Evolutionary conservation across 2,888 invertebrate species (phyloP), one percentile per base, ranked within the genome.

Genomic region (Dicroscelio sp.): DNA sequence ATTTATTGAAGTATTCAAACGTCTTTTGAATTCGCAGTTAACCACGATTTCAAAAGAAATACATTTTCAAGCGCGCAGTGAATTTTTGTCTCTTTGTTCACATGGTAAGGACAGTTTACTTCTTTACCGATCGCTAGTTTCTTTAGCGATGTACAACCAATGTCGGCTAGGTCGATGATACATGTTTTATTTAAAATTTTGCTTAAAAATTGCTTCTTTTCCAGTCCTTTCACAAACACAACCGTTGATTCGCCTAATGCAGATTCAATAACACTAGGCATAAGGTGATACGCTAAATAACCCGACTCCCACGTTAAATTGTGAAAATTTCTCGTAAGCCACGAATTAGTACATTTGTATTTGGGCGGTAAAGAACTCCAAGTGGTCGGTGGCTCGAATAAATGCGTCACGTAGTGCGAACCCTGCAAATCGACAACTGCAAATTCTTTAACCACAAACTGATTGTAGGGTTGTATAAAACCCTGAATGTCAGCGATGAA

Each of bases 291-390:
- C 2, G 73, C 48, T 48, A 84, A 3, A 33, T 48, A 23, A 12
- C 84, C 84, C 17, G 5, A 14, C n/a, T 73, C n/a, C 84, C 84
- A 84, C 10, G n/a, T 31, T 10, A 84, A 8, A 23, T 25, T 52
- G 27, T 75, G 84, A 58, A 38, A 84, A 20, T 73, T 84, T 12
- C 33, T 84, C 17, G n/a, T n/a, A n/a, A n/a, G n/a, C n/a, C n/a
- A n/a, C n/a, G n/a, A n/a, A n/a, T n/a, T n/a, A n/a, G n/a, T 25
- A 48, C 27, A n/a, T 55, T 76, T 63, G 20, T 65, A 43, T 35
- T 85, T 48, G 10, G 33, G n/a, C 5, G 85, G 65, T n/a, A 85
- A 27, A 31, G 2, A 10, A 43, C 25, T 31, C 73, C 73, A 83
- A 14, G n/a, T 25, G 25, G 14, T 52, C 25, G 84, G 52, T 23